A percentile compares a stretch with the other conserved stretches of the same genome.
These are phyloP conservation scores for Nothocercus julius DNA, from an alignment of 2,113 vertebrate species.

Conservation along the genomic window DNA sequence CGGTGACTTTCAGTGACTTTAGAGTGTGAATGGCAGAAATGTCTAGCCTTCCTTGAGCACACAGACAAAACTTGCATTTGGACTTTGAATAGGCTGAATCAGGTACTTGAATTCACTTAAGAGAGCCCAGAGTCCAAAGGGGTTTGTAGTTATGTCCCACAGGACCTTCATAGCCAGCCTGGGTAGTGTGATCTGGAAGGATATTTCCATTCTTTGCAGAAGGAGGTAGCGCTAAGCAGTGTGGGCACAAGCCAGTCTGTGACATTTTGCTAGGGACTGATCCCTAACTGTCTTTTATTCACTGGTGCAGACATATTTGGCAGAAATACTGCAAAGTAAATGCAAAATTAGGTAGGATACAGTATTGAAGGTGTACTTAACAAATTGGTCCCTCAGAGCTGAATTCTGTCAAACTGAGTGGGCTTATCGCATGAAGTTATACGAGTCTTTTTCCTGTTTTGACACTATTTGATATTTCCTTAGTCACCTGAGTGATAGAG, in stretches of 20 bases:
- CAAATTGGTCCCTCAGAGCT: neutral
- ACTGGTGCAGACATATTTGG: neutral
- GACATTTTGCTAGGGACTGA: neutral
- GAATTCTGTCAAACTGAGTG: neutral
- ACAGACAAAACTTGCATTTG: neutral
- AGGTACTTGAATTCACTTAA: neutral
- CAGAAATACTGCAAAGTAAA: neutral
- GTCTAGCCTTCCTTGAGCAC: neutral
- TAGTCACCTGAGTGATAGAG: neutral
- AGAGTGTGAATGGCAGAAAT: neutral
- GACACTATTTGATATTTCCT: neutral
- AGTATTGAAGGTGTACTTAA: neutral
- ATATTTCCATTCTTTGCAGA: neutral
- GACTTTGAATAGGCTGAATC: neutral
- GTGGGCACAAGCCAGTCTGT: neutral
- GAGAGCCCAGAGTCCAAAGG: neutral
- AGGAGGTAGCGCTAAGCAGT: rapidly evolving
- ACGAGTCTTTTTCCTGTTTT: neutral
- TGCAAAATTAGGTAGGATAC: neutral
- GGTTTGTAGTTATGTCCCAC: neutral
- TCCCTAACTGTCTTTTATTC: neutral
- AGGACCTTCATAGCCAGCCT: neutral
- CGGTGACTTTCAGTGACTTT: neutral
- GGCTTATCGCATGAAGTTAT: neutral
- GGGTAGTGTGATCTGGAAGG: neutral